Conservation (phyloP, 2,113 vertebrate genomes). For the Marmota flaviventris region DNA sequence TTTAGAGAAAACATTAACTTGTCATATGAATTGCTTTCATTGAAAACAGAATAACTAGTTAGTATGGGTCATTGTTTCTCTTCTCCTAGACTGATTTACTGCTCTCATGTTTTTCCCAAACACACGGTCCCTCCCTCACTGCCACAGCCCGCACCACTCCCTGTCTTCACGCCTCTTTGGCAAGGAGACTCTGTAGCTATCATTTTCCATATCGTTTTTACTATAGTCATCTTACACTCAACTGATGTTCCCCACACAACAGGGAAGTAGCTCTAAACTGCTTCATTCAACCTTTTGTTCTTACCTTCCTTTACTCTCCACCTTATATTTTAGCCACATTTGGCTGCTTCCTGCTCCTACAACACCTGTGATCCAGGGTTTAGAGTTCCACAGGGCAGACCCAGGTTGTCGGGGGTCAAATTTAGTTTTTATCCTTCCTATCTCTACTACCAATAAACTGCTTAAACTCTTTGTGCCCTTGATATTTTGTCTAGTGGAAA, state of each 20-base stretch:
- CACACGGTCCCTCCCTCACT: not conserved
- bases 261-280: not conserved
- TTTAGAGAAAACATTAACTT: not conserved
- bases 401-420: not conserved
- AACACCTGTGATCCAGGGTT: not conserved
- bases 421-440: not conserved
- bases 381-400: not conserved
- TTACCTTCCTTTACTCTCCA: not conserved
- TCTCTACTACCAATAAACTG: not conserved
- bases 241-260: not conserved
- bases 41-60: not conserved
- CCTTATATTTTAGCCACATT: not conserved
- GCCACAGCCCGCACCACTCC: not conserved
- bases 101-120: fast-evolving
- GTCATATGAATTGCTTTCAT: not conserved
- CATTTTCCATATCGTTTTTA: not conserved
- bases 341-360: not conserved
- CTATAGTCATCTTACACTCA: not conserved
- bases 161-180: not conserved
- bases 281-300: not conserved
- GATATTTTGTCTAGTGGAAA: not conserved
- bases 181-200: too few species aligned
- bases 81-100: not conserved
- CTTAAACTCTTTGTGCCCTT: not conserved
- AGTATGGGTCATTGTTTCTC: not conserved